phyloP scores from a whole-genome alignment of 2,888 invertebrate species.

The Chrysolina haemoptera region DNA sequence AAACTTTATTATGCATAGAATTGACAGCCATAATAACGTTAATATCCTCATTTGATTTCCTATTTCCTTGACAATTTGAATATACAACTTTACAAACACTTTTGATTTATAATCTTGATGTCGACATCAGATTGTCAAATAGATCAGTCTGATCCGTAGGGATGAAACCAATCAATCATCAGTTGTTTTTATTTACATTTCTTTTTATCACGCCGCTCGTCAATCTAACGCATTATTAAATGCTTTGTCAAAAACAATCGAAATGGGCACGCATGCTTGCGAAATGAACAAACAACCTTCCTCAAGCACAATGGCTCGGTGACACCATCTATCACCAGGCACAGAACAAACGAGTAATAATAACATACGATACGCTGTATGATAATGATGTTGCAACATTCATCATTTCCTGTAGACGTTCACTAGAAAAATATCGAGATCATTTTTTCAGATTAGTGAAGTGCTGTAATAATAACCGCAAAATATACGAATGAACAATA shows the following conservation, averaged over 20 bases:
- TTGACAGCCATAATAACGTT: too few relatives aligned
- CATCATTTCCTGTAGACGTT: neutral
- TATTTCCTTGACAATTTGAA: too few relatives aligned
- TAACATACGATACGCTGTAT: slow-evolving; percentile 1
- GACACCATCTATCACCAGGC: slow-evolving; percentile 14
- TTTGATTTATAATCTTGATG: too few relatives aligned
- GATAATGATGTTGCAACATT: slow-evolving; percentile 9
- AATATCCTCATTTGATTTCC: too few relatives aligned
- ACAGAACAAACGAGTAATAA: neutral
- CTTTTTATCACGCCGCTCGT: neutral
- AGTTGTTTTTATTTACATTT: neutral
- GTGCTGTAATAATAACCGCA: neutral
- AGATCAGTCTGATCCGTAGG: too few relatives aligned
- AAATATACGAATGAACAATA: too few relatives aligned
- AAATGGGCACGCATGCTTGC: slow-evolving; percentile 15
- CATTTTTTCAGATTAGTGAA: neutral
- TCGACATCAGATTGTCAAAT: too few relatives aligned
- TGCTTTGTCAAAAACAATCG: neutral
- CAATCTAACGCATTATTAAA: slow-evolving; percentile 2
- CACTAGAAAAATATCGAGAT: neutral
- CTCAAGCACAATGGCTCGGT: slow-evolving; percentile 17
- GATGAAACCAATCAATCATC: too few relatives aligned
- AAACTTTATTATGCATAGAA: too few relatives aligned
- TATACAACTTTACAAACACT: too few relatives aligned
- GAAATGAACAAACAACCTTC: slow-evolving; percentile 17